These are phyloP conservation scores for Manis javanica DNA, from an alignment of 2,797 vertebrate genomes.

Conservation along the genomic window DNA sequence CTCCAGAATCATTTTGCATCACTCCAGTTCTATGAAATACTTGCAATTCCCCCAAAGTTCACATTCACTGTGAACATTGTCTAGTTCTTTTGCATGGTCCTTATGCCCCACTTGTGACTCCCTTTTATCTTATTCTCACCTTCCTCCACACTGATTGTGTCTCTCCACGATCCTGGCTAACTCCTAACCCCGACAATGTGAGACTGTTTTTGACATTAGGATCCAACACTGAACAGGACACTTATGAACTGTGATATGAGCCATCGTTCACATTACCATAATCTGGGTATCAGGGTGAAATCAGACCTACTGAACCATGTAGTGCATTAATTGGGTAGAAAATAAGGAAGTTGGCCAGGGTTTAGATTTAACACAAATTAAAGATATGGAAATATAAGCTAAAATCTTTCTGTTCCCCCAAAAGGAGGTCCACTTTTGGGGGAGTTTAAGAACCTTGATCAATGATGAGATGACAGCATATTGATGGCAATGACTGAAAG, in stretches of 20 bases:
- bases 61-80: neutral
- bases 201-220: neutral
- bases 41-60: neutral
- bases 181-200: neutral
- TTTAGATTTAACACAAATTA: conserved; percentile 48
- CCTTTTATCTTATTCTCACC: neutral
- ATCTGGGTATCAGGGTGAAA: conserved; percentile 20
- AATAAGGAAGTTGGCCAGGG: conserved; percentile 29
- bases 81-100: neutral
- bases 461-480: neutral
- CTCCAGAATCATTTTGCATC: neutral
- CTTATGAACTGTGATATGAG: neutral
- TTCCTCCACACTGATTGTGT: neutral
- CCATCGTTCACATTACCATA: neutral
- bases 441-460: neutral
- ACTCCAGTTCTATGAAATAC: neutral
- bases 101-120: neutral
- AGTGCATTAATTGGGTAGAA: neutral
- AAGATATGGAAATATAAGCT: conserved; percentile 26
- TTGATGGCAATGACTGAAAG: neutral
- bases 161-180: neutral
- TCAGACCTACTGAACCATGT: neutral
- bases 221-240: neutral
- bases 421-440: neutral
- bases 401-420: neutral